Base-by-base conservation (phyloP, 2,888 invertebrate species). In the Autographa pulchrina region DNA sequence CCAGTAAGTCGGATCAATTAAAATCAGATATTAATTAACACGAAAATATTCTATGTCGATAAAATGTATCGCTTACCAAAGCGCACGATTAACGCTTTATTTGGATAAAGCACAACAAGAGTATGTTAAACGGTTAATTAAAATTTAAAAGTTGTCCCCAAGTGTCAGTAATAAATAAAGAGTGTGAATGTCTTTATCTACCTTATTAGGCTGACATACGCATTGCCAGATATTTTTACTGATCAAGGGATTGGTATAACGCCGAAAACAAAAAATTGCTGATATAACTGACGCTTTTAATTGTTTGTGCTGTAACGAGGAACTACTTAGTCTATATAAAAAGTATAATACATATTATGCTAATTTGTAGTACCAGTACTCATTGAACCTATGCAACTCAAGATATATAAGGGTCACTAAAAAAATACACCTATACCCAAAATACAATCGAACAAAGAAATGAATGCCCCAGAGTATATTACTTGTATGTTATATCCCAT, bases 151-250 rank as follows among this genome's bases (percentile, higher is more conserved):
- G 80, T 82, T 82, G 82, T 83, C 74, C 71, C 59, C 62, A 72
- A 73, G 66, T 77, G 80, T 75, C 52, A 75, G 83, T 62, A 65
- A 77, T 83, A 84, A 82, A 84, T 83, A 70, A 82, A 83, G 75
- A 73, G 80, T 74, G 85, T 84, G 65, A 84, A 83, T 83, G 85
- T 72, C 80, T 83, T 75, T 82, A 77, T 83, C 75, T 70, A 31
- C 82, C 80, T 72, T 77, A 82, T 84, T 84, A 75, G 74, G 77
- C 31, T 56, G 67, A 68, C 68, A 62, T 59, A 76, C 41, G 70
- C 70, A 65, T 76, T 78, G 72, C 65, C 66, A 65, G 68, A 67
- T 75, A 73, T 73, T 65, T 76, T 74, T 62, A 67, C 72, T 65
- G 70, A 67, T 83, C 72, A 43, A 70, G 71, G 67, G 67, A 72